Percentiles rank a stretch among this genome's conserved stretches.
These are phyloP conservation scores for Hydractinia symbiolongicarpus DNA, from an alignment of 30 jellyfish, hydroid and myxozoan genomes.

Conservation along the genomic window DNA sequence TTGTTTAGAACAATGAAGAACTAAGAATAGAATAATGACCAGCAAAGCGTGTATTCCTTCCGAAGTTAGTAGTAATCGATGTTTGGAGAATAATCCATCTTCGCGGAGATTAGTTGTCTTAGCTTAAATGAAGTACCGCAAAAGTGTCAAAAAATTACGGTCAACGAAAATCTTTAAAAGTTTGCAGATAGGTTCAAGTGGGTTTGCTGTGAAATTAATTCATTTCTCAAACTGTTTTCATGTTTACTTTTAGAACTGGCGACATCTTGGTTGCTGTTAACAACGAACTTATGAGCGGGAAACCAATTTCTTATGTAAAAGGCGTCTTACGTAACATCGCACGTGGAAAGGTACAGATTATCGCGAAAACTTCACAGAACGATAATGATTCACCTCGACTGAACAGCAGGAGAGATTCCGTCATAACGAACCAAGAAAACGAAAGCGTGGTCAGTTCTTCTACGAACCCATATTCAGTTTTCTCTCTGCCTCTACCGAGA, in stretches of 20 bases:
- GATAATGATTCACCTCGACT: not conserved
- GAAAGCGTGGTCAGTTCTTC: conserved; percentile 22
- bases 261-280: conserved; percentile 75
- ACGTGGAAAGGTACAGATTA: conserved; percentile 78
- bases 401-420: not conserved
- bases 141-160: too few relatives aligned
- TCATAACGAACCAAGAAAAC: conserved; percentile 12
- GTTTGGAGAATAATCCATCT: too few relatives aligned
- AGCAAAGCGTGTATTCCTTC: too few relatives aligned
- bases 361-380: conserved; percentile 46
- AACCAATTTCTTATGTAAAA: conserved; percentile 82
- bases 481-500: conserved; percentile 32
- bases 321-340: conserved; percentile 62
- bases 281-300: conserved; percentile 70
- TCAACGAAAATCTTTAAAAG: too few relatives aligned
- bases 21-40: too few relatives aligned
- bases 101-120: too few relatives aligned
- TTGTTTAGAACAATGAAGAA: too few relatives aligned
- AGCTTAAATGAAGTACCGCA: too few relatives aligned
- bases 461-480: conserved; percentile 17
- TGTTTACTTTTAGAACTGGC: conserved; percentile 49
- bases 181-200: too few relatives aligned
- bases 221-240: not conserved
- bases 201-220: conserved; percentile 2
- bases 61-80: too few relatives aligned